Base-by-base conservation (phyloP, 2,888 invertebrate genomes). In the Agrochola circellaris region DNA sequence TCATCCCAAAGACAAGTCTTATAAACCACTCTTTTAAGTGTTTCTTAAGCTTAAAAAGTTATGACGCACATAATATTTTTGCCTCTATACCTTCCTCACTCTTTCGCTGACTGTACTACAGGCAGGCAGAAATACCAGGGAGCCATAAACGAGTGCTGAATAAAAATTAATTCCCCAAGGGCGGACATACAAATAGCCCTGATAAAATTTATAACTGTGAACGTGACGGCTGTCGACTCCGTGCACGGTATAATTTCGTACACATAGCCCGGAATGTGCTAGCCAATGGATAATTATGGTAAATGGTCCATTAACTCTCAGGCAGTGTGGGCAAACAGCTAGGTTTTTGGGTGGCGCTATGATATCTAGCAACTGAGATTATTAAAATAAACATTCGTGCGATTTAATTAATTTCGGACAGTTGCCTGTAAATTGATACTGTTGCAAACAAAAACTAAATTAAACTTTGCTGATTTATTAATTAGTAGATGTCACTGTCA, bases 201-300 rank as follows among this genome's bases (percentile, higher is more conserved):
- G 90, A 90, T 89, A 89, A 89, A 90, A 90, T 90, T 89, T 90
- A 90, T 88, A 87, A 89, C 87, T 77, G 85, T 70, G 84, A 75
- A 87, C 89, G 88, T 88, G 90, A 89, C 83, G 84, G 83, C 89
- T 88, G 86, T 90, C 90, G 85, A 86, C 87, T 88, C 88, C 87
- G 85, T 87, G 86, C 88, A 88, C 90, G 89, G 91, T 92, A 91
- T 93, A 93, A 93, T 93, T 92, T 92, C 90, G 91, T 91, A 89
- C 87, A 90, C 88, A 90, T 89, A 87, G 89, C 86, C 82, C 85
- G 89, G 89, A 93, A 94, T 92, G 91, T 90, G 91, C 82, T 85
- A 81, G 58, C 91, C 90, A 93, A 93, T 91, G 91, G 92, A 92
- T 93, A 93, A 94, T 94, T 93, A 93, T 89, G 91, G 92, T 89